Conservation (phyloP, 2,113 vertebrate species). For the Neodon shergylaensis region DNA sequence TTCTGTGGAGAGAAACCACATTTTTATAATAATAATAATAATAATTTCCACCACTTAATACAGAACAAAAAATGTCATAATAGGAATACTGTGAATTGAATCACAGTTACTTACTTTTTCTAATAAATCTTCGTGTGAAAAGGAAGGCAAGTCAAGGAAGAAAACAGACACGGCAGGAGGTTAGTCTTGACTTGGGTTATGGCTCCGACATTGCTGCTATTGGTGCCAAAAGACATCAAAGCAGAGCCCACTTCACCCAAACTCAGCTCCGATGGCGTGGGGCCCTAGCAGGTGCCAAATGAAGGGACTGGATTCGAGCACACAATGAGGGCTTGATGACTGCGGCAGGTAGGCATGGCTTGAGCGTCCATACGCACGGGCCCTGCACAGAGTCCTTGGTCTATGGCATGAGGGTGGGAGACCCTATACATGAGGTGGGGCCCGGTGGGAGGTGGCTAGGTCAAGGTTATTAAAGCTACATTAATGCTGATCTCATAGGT, state of each 20-base stretch:
- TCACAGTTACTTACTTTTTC: conserved; percentile 89
- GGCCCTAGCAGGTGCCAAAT: fast-evolving
- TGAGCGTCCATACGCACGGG: background rate
- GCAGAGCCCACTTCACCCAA: background rate
- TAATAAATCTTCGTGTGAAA: conserved; percentile 90
- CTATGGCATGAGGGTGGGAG: background rate
- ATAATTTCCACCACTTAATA: background rate
- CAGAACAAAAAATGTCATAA: conserved; percentile 15
- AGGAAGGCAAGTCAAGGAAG: conserved; percentile 87
- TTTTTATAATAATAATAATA: conserved; percentile 54
- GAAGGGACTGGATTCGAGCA: background rate
- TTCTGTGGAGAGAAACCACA: conserved; percentile 89
- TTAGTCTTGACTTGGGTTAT: background rate
- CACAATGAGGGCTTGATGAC: background rate
- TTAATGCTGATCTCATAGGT: background rate
- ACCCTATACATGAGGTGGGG: too few relatives aligned
- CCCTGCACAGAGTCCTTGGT: background rate
- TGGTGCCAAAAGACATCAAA: background rate
- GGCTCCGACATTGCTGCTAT: background rate
- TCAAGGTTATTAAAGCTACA: background rate
- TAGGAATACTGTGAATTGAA: conserved; percentile 41
- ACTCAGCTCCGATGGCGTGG: background rate
- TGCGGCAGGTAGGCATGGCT: background rate
- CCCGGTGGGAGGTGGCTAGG: background rate
- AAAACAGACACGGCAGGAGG: conserved; percentile 40